phyloP scores from a whole-genome alignment of 2,113 vertebrate genomes.

The Petaurus breviceps region DNA sequence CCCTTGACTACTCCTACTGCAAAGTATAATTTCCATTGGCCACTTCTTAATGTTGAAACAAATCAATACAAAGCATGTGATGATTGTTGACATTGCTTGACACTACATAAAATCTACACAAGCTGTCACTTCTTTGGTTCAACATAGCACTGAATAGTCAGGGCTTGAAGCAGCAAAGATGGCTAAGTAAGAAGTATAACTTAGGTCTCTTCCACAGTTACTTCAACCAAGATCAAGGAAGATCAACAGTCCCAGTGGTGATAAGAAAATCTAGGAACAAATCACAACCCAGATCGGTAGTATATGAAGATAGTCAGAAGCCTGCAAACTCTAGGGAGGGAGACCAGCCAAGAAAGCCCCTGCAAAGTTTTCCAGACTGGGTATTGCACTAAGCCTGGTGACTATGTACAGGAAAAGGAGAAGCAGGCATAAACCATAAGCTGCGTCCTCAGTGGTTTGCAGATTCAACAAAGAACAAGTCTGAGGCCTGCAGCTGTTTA shows the following conservation, averaged over 20 bases:
- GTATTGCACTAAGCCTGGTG: background rate
- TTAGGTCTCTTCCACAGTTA: background rate
- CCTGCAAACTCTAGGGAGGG: background rate
- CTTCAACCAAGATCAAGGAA: background rate
- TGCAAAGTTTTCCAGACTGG: background rate
- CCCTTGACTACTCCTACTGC: background rate
- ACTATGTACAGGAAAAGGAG: background rate
- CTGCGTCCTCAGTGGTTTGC: background rate
- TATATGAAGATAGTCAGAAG: background rate
- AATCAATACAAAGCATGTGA: background rate
- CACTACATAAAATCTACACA: background rate
- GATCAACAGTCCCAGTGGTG: background rate
- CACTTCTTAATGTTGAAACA: background rate
- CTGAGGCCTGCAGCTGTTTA: too few relatives aligned
- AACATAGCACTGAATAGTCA: background rate
- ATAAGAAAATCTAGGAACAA: background rate
- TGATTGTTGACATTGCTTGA: background rate
- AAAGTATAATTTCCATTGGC: background rate
- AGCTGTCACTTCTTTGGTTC: background rate
- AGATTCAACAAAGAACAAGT: background rate
- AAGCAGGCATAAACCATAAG: background rate
- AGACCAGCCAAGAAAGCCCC: background rate
- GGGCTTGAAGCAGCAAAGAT: background rate
- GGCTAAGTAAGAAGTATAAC: background rate
- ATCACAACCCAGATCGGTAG: background rate